Evolutionary conservation across 1,140 invertebrate species (phyloP).

Genomic region (Drosophila orosa): DNA sequence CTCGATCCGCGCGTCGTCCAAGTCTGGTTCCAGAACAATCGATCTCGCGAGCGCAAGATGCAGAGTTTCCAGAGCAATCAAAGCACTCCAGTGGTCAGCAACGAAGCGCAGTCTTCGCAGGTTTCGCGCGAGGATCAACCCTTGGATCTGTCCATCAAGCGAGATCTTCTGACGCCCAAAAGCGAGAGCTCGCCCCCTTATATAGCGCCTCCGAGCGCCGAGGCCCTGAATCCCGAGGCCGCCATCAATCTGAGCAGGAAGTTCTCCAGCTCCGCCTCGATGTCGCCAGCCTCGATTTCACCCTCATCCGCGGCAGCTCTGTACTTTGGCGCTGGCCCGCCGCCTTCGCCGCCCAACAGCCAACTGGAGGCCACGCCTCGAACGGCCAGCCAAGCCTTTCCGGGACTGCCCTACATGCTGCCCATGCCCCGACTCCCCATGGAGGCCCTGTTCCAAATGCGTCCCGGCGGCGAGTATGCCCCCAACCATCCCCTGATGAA

Average conservation of each 20-base stretch:
- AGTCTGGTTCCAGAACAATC: conserved; percentile 99
- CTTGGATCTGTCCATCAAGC: conserved; percentile 94
- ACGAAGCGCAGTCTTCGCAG: conserved; percentile 14
- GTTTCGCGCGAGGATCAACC: conserved; percentile 88
- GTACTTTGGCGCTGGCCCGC: conserved; percentile 63
- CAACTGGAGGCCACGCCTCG: conserved; percentile 84
- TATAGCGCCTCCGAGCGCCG: conserved; percentile 73
- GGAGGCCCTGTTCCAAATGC: conserved; percentile 88
- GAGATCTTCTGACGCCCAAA: conserved; percentile 84
- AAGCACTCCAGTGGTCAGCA: not conserved
- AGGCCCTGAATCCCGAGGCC: conserved; percentile 86
- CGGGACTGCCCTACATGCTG: conserved; percentile 82
- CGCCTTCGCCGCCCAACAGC: conserved; percentile 63
- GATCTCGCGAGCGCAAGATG: conserved; percentile 94
- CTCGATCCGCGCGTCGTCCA: conserved; percentile 97
- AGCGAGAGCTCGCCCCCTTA: conserved; percentile 86
- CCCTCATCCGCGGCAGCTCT: conserved; percentile 70
- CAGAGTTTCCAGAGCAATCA: conserved; percentile 68
- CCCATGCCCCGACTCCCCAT: conserved; percentile 86
- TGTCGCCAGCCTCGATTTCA: conserved; percentile 69
- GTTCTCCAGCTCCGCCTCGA: conserved; percentile 85
- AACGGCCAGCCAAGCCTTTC: conserved; percentile 61
- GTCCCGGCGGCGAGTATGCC: conserved; percentile 85
- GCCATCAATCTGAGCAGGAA: conserved; percentile 90
- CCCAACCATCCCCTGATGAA: conserved; percentile 86